Evolutionary conservation across 2,113 vertebrate genomes (phyloP).

Genomic region (Glaucidium brasilianum): DNA sequence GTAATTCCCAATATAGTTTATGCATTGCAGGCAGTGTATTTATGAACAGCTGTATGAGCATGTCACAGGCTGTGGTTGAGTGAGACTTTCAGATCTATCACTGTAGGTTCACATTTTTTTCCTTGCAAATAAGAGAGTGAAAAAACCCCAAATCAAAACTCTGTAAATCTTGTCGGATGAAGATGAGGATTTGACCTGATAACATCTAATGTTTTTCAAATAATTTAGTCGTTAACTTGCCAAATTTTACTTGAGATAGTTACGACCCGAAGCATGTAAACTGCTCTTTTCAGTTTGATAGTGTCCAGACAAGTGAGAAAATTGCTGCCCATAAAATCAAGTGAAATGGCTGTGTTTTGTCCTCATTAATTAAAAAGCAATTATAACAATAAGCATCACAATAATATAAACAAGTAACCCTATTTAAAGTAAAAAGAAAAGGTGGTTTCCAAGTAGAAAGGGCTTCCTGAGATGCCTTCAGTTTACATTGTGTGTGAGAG

Average conservation of each 20-base stretch:
- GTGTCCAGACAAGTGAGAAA: background rate
- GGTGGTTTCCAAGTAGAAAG: background rate
- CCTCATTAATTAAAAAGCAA: background rate
- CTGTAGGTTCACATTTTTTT: background rate
- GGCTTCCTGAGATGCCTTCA: background rate
- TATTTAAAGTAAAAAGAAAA: background rate
- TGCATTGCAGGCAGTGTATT: background rate
- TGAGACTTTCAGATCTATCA: background rate
- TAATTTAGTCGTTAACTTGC: background rate
- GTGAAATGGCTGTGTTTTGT: background rate
- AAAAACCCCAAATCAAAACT: background rate
- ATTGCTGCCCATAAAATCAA: background rate
- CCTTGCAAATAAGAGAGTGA: background rate
- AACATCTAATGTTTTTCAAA: background rate
- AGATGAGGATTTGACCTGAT: background rate
- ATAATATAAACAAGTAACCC: background rate
- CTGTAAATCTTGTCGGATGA: background rate
- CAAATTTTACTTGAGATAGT: background rate
- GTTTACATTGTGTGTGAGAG: background rate
- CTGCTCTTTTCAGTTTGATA: background rate
- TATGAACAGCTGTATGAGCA: background rate
- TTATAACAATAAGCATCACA: background rate
- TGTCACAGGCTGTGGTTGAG: background rate
- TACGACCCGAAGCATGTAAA: background rate
- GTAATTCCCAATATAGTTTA: background rate